Evolutionary conservation across 1,140 invertebrate species (phyloP).

Genomic region (Spodoptera litura): DNA sequence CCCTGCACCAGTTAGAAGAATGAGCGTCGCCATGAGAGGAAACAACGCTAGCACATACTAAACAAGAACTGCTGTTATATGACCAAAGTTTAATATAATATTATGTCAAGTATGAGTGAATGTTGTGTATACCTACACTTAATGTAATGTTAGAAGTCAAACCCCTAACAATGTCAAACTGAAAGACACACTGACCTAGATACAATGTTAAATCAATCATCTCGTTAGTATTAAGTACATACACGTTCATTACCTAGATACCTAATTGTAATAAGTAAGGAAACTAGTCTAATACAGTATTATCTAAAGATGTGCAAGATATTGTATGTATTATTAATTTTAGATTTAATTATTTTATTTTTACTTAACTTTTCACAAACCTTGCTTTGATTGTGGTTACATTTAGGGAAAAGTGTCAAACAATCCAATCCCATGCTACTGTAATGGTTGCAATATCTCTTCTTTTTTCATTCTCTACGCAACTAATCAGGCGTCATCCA

Average conservation of each 20-base stretch:
- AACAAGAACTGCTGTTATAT: conserved; percentile 3
- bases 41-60: conserved; percentile 75
- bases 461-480: too few species aligned
- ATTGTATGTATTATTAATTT: too few species aligned
- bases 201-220: neutral
- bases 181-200: conserved; percentile 4
- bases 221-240: neutral
- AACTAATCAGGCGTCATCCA: too few species aligned
- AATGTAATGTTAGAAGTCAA: neutral
- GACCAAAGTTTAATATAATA: conserved; percentile 7
- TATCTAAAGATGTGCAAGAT: too few species aligned
- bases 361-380: too few species aligned
- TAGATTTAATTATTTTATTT: too few species aligned
- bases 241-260: neutral
- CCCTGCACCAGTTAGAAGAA: conserved; percentile 63
- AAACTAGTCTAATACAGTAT: too few species aligned
- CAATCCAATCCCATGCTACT: too few species aligned
- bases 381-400: too few species aligned
- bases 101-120: neutral
- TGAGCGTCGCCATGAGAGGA: conserved; percentile 80
- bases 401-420: too few species aligned
- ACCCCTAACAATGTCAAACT: neutral
- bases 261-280: neutral
- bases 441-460: too few species aligned
- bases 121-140: neutral